Evolutionary conservation across 2,797 vertebrate genomes (phyloP), one percentile per base, ranked within the genome.

Genomic region (Rhynchotus rufescens): DNA sequence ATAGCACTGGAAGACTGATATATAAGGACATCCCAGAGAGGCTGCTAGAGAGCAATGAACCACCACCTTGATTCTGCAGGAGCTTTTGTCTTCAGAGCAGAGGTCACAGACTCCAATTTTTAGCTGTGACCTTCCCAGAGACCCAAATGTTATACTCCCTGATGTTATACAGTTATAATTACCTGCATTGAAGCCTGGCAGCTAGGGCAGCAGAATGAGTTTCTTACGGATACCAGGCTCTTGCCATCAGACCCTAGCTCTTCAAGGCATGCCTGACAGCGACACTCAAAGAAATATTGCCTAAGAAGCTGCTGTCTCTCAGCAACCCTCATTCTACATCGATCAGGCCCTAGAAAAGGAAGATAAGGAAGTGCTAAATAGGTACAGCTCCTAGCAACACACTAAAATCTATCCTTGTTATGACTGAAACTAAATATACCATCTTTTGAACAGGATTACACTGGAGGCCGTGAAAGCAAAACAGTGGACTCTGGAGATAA

Each of bases 251-350:
- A 20, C 20, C 92, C 34, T 54, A 95, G 88, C 80, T 98, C 98
- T 42, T 83, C 81, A 2, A 76, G 91, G 94, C 99, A 99, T 2
- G 98, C 98, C 36, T 77, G 96, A 95, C 99, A 99, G 83, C 4
- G 28, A 91, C 99, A 99, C 57, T 97, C 88, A 47, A 99, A 99
- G 93, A 98, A 99, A 97, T 99, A 99, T 95, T 99, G 99, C 13
- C 97, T 96, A 93, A 97, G 98, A 85, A 99, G 97, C 89, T 80
- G 95, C n/a, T 90, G 98, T 30, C 99, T 98, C 88, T 99, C 97
- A 34, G 83, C 72, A 57, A 95, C 95, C 44, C 23, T 90, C 98
- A 99, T 98, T 79, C 98, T 98, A 28, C 97, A 98, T 82, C 49
- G 86, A 74, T 99, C 98, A 67, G 99, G 99, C 74, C 99, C 98